A percentile compares a stretch with the other conserved stretches of the same genome.
Evolutionary conservation across 92 coral and sea anemone genomes (phyloP).

Genomic region (Palythoa grandiflora): DNA sequence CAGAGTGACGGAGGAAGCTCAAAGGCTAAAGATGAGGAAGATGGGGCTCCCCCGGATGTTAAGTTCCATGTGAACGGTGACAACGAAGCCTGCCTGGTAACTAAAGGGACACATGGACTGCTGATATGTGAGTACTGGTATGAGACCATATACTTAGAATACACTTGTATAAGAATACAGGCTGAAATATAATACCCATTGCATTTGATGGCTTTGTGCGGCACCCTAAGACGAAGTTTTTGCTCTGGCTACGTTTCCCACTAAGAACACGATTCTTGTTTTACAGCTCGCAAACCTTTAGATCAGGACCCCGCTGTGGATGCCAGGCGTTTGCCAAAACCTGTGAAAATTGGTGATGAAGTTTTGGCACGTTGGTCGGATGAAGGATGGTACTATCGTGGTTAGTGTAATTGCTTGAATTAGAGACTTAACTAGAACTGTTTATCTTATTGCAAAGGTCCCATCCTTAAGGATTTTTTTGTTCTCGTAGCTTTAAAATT

Average conservation of each 20-base stretch:
- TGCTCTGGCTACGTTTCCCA: background rate
- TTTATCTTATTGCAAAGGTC: background rate
- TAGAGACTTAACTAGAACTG: background rate
- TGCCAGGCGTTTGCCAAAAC: constrained; percentile 77
- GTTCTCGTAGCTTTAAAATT: no score
- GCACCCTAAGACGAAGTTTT: background rate
- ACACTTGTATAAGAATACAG: no score
- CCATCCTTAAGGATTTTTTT: background rate
- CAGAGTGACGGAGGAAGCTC: constrained; percentile 50
- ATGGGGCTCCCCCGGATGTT: constrained; percentile 76
- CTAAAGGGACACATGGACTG: constrained; percentile 98
- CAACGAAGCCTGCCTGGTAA: constrained; percentile 96
- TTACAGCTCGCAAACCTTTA: constrained; percentile 92
- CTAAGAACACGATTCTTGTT: background rate
- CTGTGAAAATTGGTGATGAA: constrained; percentile 86
- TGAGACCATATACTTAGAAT: no score
- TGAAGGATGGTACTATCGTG: constrained; percentile 99
- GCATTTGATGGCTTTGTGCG: no score
- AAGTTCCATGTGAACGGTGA: constrained; percentile 85
- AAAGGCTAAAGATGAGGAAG: constrained; percentile 58
- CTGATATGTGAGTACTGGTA: constrained; percentile 84
- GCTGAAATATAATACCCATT: no score
- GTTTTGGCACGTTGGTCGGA: constrained; percentile 98
- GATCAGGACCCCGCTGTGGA: constrained; percentile 98
- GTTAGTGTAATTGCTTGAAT: constrained; percentile 46